Conservation (phyloP, 2,888 invertebrate species). For the Troides aeacus region DNA sequence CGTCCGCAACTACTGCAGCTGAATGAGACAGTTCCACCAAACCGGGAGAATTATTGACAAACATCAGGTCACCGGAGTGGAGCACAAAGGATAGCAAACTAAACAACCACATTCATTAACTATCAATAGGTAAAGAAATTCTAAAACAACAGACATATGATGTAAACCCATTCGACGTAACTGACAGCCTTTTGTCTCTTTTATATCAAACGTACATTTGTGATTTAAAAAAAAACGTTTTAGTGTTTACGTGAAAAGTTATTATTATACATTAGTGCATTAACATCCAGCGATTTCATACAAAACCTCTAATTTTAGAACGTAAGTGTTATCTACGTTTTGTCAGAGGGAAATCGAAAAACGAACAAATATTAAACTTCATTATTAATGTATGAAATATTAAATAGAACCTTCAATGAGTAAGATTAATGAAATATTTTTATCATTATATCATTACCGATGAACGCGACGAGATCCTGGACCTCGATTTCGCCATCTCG, state of each 20-base stretch:
- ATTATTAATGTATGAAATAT: too few species aligned
- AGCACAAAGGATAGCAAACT: constrained; percentile 19
- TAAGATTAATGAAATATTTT: too few species aligned
- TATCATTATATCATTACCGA: constrained; percentile 51
- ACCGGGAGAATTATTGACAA: constrained; percentile 19
- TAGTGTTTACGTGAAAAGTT: too few species aligned
- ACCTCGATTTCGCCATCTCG: constrained; percentile 71
- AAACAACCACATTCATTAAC: constrained; percentile 24
- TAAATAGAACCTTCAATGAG: too few species aligned
- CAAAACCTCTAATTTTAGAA: too few species aligned
- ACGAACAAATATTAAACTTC: too few species aligned
- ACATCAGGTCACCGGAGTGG: constrained; percentile 15
- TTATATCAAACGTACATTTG: constrained; percentile 4
- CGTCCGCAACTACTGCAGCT: constrained; percentile 3
- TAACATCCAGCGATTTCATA: too few species aligned
- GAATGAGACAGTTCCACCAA: constrained; percentile 12
- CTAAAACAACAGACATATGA: constrained; percentile 22
- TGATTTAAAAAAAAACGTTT: neutral
- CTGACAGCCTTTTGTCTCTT: constrained; percentile 6
- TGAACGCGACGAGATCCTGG: constrained; percentile 75
- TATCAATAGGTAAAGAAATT: constrained; percentile 22
- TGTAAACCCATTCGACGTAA: constrained; percentile 1
- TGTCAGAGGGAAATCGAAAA: too few species aligned
- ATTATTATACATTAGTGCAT: too few species aligned
- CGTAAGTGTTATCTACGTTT: too few species aligned